These are phyloP conservation scores for Eutolmus rufibarbis DNA, from an alignment of 2,888 invertebrate genomes.

Conservation along the genomic window DNA sequence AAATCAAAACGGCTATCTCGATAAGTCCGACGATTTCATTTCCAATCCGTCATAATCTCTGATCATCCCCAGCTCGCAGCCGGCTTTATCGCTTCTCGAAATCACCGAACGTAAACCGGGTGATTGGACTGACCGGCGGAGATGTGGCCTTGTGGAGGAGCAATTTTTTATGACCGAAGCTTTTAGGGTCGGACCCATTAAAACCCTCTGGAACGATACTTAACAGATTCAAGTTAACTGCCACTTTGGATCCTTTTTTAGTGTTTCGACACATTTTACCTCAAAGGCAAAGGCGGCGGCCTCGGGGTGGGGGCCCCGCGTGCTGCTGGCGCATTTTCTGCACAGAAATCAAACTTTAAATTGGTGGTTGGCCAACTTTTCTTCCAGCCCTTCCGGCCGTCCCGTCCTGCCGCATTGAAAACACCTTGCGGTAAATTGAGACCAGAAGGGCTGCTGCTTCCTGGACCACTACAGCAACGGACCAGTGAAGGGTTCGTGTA, in stretches of 20 bases:
- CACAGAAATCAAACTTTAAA: conserved; percentile 8
- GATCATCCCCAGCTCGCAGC: conserved; percentile 22
- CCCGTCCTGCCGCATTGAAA: background rate
- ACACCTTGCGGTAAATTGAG: conserved; percentile 15
- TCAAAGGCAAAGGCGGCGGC: background rate
- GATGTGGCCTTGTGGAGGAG: background rate
- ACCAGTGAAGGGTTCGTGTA: conserved; percentile 1
- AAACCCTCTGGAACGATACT: conserved; percentile 27
- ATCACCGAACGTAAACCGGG: conserved; percentile 23
- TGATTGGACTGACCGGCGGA: conserved; percentile 28
- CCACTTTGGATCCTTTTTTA: conserved; percentile 21
- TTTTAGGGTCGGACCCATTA: conserved; percentile 25
- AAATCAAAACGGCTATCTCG: conserved; percentile 20
- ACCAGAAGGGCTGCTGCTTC: conserved; percentile 10
- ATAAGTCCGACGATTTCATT: conserved; percentile 28
- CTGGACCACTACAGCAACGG: background rate
- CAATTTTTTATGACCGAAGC: background rate
- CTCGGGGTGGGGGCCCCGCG: background rate
- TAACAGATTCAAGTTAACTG: conserved; percentile 32
- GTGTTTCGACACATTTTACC: conserved; percentile 24
- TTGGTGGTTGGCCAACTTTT: conserved; percentile 11
- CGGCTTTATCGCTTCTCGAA: conserved; percentile 29
- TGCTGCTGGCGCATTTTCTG: background rate
- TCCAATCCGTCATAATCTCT: conserved; percentile 41
- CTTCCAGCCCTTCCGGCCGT: background rate